Percentiles rank a stretch among this genome's conserved stretches.
These are phyloP conservation scores for Archips crataeganus DNA, from an alignment of 2,888 invertebrate genomes.

Conservation along the genomic window DNA sequence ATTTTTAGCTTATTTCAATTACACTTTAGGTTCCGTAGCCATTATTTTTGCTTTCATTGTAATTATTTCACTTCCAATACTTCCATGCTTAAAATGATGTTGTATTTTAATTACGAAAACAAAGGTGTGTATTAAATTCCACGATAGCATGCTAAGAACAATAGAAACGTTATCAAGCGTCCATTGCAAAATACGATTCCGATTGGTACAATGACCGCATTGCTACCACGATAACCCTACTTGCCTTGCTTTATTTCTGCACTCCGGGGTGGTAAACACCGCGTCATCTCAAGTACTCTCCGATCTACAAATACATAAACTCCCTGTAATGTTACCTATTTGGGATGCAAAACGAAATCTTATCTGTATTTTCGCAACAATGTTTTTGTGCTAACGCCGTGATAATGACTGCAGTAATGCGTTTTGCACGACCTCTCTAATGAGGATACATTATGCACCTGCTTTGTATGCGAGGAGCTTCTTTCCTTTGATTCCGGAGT, in stretches of 20 bases:
- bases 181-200: slow-evolving; percentile 61
- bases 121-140: slow-evolving; percentile 37
- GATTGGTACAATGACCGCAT: slow-evolving; percentile 72
- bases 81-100: slow-evolving; percentile 16
- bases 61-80: neutral
- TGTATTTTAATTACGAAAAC: slow-evolving; percentile 34
- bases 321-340: slow-evolving; percentile 11
- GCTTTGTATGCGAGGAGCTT: slow-evolving; percentile 52
- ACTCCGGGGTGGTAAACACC: slow-evolving; percentile 80
- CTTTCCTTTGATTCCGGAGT: slow-evolving; percentile 46
- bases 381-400: slow-evolving; percentile 31
- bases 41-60: neutral
- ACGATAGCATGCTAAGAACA: slow-evolving; percentile 55
- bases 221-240: slow-evolving; percentile 71
- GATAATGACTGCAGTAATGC: slow-evolving; percentile 45
- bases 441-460: slow-evolving; percentile 49
- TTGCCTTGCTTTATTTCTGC: slow-evolving; percentile 75
- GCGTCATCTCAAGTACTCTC: slow-evolving; percentile 76
- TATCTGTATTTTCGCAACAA: slow-evolving; percentile 33
- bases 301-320: slow-evolving; percentile 73
- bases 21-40: neutral
- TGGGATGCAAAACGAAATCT: slow-evolving; percentile 27
- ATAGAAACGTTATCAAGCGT: slow-evolving; percentile 68
- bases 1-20: neutral
- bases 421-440: slow-evolving; percentile 51